A percentile compares a stretch with the other conserved stretches of the same genome.
Evolutionary conservation across 2,113 vertebrate species (phyloP).

Genomic region (Hypomesus transpacificus): DNA sequence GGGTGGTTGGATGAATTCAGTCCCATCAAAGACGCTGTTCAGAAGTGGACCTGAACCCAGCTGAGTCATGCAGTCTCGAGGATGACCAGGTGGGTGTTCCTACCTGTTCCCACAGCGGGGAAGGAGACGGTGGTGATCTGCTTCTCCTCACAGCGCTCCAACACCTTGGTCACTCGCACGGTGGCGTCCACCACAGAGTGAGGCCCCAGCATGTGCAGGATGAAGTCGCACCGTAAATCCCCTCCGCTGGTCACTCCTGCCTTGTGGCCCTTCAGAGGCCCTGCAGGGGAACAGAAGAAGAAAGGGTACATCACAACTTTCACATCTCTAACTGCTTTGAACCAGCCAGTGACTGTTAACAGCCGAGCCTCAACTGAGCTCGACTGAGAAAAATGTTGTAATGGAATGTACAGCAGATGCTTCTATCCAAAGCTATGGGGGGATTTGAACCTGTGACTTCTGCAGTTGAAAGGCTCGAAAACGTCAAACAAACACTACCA

Average conservation of each 20-base stretch:
- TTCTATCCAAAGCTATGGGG: no score
- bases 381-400: neutral
- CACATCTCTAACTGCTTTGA: neutral
- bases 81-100: no score
- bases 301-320: neutral
- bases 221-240: conserved; percentile 50
- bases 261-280: conserved; percentile 30
- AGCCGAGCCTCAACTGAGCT: neutral
- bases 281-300: conserved; percentile 15
- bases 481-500: no score
- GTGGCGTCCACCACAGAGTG: conserved; percentile 19
- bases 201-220: conserved; percentile 58
- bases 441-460: no score
- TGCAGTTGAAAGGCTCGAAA: no score
- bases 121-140: conserved; percentile 57
- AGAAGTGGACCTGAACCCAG: no score
- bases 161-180: conserved; percentile 44
- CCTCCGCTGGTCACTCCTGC: conserved; percentile 53
- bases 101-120: conserved; percentile 61
- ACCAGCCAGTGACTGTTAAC: neutral
- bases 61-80: no score
- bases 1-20: no score
- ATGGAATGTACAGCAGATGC: neutral
- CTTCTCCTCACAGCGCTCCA: conserved; percentile 56
- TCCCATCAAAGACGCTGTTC: no score